phyloP scores from a whole-genome alignment of 2,113 vertebrate species.

The Gulo gulo region DNA sequence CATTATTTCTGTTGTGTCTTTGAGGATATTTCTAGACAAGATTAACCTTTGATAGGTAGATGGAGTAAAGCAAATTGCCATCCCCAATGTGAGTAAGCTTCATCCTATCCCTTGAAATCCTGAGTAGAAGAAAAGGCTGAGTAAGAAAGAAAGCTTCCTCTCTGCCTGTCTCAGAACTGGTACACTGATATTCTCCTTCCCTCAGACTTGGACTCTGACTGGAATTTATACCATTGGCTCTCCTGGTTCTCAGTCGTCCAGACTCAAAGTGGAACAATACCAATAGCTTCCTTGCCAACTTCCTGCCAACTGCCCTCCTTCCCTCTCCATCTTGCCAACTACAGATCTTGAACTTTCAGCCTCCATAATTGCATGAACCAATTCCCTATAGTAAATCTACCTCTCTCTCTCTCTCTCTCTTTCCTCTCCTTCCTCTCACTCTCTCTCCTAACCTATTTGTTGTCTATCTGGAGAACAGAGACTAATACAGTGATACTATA shows the following conservation, averaged over 20 bases:
- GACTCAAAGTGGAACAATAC: background rate
- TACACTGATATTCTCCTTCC: background rate
- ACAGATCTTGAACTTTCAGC: background rate
- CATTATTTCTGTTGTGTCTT: background rate
- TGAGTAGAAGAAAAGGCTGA: background rate
- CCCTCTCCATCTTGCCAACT: background rate
- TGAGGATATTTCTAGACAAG: background rate
- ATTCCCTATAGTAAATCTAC: background rate
- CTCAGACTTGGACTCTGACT: background rate
- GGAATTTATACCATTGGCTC: background rate
- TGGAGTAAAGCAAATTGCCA: background rate
- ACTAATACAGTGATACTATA: background rate
- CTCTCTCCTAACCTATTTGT: background rate
- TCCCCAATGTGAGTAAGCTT: background rate
- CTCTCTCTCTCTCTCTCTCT: background rate
- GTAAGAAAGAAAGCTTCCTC: background rate
- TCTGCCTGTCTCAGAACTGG: background rate
- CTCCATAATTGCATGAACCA: background rate
- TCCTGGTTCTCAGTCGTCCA: background rate
- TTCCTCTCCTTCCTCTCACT: too few relatives aligned
- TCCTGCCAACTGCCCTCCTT: too few relatives aligned
- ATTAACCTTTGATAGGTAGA: background rate
- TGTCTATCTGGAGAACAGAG: background rate
- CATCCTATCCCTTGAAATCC: background rate
- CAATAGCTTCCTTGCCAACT: background rate